These are phyloP conservation scores for Aricia artaxerxes DNA, from an alignment of 2,888 invertebrate species.

Conservation along the genomic window DNA sequence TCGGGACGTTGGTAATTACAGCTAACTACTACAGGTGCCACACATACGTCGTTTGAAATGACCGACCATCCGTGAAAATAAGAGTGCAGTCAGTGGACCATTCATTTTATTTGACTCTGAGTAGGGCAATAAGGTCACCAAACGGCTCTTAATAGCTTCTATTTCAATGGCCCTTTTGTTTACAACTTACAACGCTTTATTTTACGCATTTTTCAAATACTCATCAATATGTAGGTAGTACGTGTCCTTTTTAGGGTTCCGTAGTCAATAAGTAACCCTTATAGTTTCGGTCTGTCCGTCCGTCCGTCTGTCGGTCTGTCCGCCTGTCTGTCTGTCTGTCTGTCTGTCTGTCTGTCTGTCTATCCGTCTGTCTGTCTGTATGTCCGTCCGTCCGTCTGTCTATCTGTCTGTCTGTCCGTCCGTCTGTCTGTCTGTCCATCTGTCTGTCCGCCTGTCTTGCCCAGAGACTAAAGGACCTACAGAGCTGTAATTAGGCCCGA, in stretches of 20 bases:
- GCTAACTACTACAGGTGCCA: slow-evolving; percentile 14
- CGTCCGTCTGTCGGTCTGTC: too few species aligned
- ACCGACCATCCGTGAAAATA: slow-evolving; percentile 39
- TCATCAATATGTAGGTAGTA: neutral
- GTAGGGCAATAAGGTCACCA: slow-evolving; percentile 37
- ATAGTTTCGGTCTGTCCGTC: too few species aligned
- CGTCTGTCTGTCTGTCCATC: too few species aligned
- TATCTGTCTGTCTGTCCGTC: too few species aligned
- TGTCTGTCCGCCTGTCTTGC: too few species aligned
- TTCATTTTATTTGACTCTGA: slow-evolving; percentile 36
- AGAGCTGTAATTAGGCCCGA: too few species aligned
- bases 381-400: too few species aligned
- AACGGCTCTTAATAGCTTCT: slow-evolving; percentile 45
- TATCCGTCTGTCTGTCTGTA: too few species aligned
- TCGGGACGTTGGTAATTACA: slow-evolving; percentile 4
- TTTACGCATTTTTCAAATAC: neutral
- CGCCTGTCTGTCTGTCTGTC: too few species aligned
- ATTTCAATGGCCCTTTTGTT: slow-evolving; percentile 29
- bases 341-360: too few species aligned
- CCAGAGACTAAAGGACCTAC: too few species aligned
- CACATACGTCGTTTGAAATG: neutral
- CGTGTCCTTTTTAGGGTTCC: neutral
- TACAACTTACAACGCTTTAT: neutral
- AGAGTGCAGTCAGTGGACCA: slow-evolving; percentile 37
- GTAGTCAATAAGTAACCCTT: too few species aligned